Evolutionary conservation across 2,888 invertebrate species (phyloP).

Genomic region (Thysanoteuthis rhombus): DNA sequence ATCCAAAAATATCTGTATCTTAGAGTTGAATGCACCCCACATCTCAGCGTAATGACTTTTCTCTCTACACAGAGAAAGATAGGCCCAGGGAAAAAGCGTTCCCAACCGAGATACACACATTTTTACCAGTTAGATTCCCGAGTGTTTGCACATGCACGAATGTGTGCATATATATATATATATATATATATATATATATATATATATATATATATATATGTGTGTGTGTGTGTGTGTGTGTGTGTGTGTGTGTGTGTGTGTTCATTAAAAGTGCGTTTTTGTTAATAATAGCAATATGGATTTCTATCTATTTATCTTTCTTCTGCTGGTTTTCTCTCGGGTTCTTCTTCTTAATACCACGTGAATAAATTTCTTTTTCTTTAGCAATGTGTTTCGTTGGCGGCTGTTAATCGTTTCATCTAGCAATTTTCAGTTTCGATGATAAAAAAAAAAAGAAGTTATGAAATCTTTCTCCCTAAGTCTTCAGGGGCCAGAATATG

Average conservation of each 20-base stretch:
- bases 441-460: not conserved
- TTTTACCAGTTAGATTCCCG: not conserved
- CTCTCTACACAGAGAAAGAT: not conserved
- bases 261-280: not conserved
- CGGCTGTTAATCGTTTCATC: not conserved
- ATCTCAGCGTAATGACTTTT: not conserved
- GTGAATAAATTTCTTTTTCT: not conserved
- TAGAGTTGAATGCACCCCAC: not conserved
- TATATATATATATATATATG: too few species aligned
- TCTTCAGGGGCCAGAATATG: not conserved
- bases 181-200: too few species aligned
- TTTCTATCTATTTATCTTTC: too few species aligned
- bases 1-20: not conserved
- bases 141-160: not conserved
- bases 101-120: not conserved
- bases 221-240: too few species aligned
- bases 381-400: not conserved
- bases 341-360: not conserved
- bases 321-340: not conserved
- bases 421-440: not conserved
- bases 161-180: not conserved
- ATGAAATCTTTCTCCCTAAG: not conserved
- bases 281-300: not conserved
- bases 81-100: not conserved
- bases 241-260: not conserved